Conservation (phyloP, 2,113 vertebrate genomes). For the Pelecanus crispus region DNA sequence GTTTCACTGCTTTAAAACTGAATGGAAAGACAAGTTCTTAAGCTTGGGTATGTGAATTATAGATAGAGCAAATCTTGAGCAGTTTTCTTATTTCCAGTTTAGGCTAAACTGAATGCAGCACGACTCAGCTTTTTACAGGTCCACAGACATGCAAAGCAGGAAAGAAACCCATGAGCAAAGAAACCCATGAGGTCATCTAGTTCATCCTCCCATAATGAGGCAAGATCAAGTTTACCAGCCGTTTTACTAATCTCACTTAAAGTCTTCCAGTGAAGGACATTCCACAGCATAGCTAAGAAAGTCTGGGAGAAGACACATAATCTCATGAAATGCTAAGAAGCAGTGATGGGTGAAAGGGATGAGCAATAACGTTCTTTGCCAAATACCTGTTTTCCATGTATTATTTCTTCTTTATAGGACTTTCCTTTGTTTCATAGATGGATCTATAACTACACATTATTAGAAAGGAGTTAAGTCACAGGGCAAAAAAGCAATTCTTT, state of each 20-base stretch:
- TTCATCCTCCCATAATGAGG: background rate
- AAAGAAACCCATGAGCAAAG: background rate
- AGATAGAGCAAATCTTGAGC: background rate
- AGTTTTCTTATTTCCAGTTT: background rate
- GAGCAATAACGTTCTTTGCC: background rate
- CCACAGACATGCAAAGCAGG: background rate
- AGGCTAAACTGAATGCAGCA: background rate
- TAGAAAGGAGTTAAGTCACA: background rate
- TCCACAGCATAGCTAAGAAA: background rate
- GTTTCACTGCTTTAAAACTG: background rate
- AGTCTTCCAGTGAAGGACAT: background rate
- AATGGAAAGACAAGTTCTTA: background rate
- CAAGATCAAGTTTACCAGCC: background rate
- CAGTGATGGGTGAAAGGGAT: background rate
- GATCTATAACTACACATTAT: background rate
- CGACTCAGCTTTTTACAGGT: background rate
- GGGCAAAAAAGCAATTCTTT: background rate
- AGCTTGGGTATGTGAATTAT: background rate
- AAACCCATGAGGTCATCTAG: background rate
- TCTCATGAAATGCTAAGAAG: constrained; percentile 1
- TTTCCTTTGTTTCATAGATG: background rate
- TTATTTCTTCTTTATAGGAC: background rate
- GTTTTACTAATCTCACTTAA: background rate
- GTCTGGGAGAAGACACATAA: background rate
- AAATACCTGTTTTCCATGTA: constrained; percentile 16